Evolutionary conservation across 2,797 vertebrate species (phyloP).

Genomic region (Scarus forsteni): DNA sequence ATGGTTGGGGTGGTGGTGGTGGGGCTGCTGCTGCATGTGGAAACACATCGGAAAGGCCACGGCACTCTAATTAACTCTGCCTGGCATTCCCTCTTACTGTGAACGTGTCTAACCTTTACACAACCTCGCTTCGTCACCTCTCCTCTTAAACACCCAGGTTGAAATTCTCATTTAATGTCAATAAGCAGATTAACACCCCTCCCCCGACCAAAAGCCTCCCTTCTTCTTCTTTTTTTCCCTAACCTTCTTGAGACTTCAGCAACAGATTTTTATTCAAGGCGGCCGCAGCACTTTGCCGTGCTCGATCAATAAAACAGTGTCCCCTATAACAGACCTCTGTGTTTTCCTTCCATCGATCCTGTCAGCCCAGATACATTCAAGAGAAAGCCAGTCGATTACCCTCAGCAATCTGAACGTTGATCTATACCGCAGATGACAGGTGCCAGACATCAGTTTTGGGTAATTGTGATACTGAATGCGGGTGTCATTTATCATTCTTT

Average conservation of each 20-base stretch:
- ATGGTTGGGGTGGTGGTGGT: constrained; percentile 39
- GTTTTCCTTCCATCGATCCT: constrained; percentile 82
- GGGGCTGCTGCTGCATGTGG: constrained; percentile 43
- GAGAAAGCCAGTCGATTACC: constrained; percentile 75
- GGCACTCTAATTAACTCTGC: constrained; percentile 78
- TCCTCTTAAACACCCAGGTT: constrained; percentile 62
- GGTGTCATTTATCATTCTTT: constrained; percentile 65
- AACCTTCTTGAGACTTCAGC: constrained; percentile 45
- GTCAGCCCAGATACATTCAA: constrained; percentile 79
- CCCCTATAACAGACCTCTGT: constrained; percentile 83
- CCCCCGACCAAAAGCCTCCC: constrained; percentile 1
- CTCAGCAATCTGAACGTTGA: constrained; percentile 74
- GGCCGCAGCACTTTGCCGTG: constrained; percentile 71
- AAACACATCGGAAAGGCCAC: constrained; percentile 73
- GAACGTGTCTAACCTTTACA: constrained; percentile 75
- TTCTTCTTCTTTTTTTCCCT: constrained; percentile 22
- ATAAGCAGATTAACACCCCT: constrained; percentile 56
- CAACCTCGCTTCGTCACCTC: constrained; percentile 74
- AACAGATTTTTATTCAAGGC: constrained; percentile 74
- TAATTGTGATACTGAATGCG: constrained; percentile 75
- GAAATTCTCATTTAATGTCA: constrained; percentile 75
- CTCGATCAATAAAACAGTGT: constrained; percentile 82
- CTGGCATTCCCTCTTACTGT: constrained; percentile 65
- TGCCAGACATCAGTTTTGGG: constrained; percentile 79
- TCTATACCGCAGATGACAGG: constrained; percentile 76